Evolutionary conservation across 2,888 invertebrate genomes (phyloP).

Genomic region (Netelia virgata): DNA sequence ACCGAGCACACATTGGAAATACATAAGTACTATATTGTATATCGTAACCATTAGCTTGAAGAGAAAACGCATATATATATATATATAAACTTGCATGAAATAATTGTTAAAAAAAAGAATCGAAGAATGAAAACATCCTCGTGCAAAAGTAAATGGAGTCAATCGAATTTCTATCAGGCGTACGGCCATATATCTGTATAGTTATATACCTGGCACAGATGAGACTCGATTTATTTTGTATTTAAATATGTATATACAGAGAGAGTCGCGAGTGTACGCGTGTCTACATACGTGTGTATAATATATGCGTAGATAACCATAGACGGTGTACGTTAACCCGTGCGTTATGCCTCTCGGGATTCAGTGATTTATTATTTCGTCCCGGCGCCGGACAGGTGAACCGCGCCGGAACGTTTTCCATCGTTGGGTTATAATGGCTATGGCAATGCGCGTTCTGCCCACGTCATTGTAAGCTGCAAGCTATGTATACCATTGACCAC

Average conservation of each 20-base stretch:
- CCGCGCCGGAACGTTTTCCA: conserved; percentile 62
- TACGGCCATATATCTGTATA: conserved; percentile 5
- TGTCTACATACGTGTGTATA: no score
- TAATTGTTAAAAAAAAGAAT: conserved; percentile 14
- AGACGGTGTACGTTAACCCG: conserved; percentile 25
- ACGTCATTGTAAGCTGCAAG: conserved; percentile 53
- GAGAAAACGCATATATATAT: not conserved
- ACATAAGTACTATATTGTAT: not conserved
- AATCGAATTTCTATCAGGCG: not conserved
- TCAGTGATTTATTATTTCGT: conserved; percentile 76
- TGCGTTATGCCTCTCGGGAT: conserved; percentile 56
- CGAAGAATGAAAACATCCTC: not conserved
- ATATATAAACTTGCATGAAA: not conserved
- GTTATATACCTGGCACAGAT: conserved; percentile 4
- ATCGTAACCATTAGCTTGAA: not conserved
- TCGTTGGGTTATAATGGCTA: conserved; percentile 54
- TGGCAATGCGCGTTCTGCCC: conserved; percentile 42
- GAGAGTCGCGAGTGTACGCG: not conserved
- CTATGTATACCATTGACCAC: conserved; percentile 52
- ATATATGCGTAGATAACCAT: conserved; percentile 18
- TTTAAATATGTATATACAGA: conserved; percentile 22
- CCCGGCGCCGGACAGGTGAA: conserved; percentile 77
- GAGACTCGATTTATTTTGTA: not conserved
- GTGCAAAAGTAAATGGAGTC: not conserved
- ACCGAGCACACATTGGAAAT: conserved; percentile 59